A percentile compares a stretch with the other conserved stretches of the same genome.
phyloP scores from a whole-genome alignment of 1,140 invertebrate species.

The Drosophila bocqueti region DNA sequence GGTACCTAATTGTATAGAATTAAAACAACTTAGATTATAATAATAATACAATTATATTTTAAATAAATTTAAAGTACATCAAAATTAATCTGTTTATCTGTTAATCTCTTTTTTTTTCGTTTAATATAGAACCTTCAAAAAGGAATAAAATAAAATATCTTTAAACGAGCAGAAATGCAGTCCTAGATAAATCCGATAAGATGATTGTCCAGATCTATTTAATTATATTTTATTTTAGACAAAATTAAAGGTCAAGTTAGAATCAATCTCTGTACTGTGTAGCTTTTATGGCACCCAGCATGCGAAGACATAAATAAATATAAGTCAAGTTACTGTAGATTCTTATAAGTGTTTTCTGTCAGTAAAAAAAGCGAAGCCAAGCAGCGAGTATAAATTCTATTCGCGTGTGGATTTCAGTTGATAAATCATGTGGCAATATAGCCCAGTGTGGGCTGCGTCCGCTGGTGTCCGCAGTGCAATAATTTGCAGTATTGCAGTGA shows the following conservation, averaged over 20 bases:
- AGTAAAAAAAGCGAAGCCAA: slow-evolving; percentile 29
- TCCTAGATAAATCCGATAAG: neutral
- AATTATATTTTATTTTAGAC: neutral
- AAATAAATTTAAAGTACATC: too few relatives aligned
- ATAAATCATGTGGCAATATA: slow-evolving; percentile 71
- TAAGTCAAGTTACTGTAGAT: slow-evolving; percentile 2
- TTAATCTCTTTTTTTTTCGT: too few relatives aligned
- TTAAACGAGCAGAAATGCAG: too few relatives aligned
- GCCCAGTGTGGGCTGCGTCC: slow-evolving; percentile 50
- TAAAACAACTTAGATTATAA: too few relatives aligned
- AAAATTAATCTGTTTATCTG: too few relatives aligned
- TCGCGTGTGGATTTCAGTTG: slow-evolving; percentile 68
- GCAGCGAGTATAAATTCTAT: slow-evolving; percentile 59
- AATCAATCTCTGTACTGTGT: neutral
- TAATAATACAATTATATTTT: too few relatives aligned
- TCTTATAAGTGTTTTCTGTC: slow-evolving; percentile 14
- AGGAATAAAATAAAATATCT: too few relatives aligned
- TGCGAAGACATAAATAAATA: neutral
- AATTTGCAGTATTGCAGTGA: slow-evolving; percentile 58
- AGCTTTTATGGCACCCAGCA: neutral
- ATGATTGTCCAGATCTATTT: neutral
- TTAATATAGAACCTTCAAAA: too few relatives aligned
- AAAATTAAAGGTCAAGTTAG: neutral
- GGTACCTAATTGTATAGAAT: too few relatives aligned
- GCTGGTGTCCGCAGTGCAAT: slow-evolving; percentile 46